phyloP scores from a whole-genome alignment of 2,113 vertebrate species.

The Myrmecobius fasciatus region DNA sequence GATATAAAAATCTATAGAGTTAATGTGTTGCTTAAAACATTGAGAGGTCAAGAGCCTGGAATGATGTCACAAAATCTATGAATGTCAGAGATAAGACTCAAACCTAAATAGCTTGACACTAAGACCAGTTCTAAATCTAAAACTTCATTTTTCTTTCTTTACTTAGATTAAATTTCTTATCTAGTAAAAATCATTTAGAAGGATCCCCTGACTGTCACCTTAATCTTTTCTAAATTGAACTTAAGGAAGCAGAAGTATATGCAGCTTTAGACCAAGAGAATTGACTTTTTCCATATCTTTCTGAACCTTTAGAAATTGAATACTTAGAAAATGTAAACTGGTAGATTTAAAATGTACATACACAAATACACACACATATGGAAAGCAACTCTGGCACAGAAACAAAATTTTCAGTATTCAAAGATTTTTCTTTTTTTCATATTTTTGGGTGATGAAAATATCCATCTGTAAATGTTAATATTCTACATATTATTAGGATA shows the following conservation, averaged over 20 bases:
- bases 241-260: not conserved
- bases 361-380: not conserved
- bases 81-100: not conserved
- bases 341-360: not conserved
- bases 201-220: not conserved
- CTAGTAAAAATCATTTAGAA: not conserved
- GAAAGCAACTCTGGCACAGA: not conserved
- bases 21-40: not conserved
- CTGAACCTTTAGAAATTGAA: not conserved
- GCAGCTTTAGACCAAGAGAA: not conserved
- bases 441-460: not conserved
- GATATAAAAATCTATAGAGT: not conserved
- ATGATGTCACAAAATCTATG: not conserved
- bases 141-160: not conserved
- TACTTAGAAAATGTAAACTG: not conserved
- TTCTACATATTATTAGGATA: not conserved
- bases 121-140: not conserved
- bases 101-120: not conserved
- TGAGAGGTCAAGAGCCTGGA: not conserved
- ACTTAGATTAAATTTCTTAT: not conserved
- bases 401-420: not conserved
- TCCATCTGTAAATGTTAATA: not conserved
- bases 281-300: too few relatives aligned
- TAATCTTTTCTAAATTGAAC: not conserved
- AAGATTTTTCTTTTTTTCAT: not conserved